Evolutionary conservation across 2,888 invertebrate species (phyloP).

Genomic region (Seladonia tumulorum): DNA sequence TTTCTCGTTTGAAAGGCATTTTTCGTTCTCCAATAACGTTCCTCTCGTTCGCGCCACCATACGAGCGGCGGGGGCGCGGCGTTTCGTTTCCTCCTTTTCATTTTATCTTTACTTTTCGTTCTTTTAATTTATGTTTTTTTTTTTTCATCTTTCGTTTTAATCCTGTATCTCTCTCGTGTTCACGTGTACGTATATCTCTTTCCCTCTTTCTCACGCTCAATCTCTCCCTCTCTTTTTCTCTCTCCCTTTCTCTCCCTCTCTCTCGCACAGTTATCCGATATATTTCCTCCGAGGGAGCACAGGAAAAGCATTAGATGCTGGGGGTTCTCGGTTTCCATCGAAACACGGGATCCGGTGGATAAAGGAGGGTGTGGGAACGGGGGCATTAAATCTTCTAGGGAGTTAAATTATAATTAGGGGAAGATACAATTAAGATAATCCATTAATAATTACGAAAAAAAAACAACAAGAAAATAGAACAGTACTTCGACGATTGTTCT

Average conservation of each 20-base stretch:
- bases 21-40: conserved; percentile 50
- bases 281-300: conserved; percentile 65
- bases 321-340: conserved; percentile 23
- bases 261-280: conserved; percentile 52
- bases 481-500: conserved; percentile 69
- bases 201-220: not conserved
- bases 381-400: conserved; percentile 75
- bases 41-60: not conserved
- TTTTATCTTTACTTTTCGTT: conserved; percentile 57
- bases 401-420: conserved; percentile 82
- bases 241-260: not conserved
- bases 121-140: conserved; percentile 48
- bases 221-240: not conserved
- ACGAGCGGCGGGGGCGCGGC: conserved; percentile 51
- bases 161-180: conserved; percentile 14
- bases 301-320: conserved; percentile 69
- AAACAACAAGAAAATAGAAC: conserved; percentile 81
- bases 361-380: conserved; percentile 5
- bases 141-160: not conserved
- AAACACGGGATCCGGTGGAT: conserved; percentile 40
- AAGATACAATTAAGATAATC: conserved; percentile 80
- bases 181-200: conserved; percentile 67
- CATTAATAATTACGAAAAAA: conserved; percentile 80
- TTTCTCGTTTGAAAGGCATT: conserved; percentile 63
- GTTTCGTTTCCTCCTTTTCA: conserved; percentile 14